phyloP scores from a whole-genome alignment of 2,113 vertebrate genomes.

The Pedionomus torquatus region DNA sequence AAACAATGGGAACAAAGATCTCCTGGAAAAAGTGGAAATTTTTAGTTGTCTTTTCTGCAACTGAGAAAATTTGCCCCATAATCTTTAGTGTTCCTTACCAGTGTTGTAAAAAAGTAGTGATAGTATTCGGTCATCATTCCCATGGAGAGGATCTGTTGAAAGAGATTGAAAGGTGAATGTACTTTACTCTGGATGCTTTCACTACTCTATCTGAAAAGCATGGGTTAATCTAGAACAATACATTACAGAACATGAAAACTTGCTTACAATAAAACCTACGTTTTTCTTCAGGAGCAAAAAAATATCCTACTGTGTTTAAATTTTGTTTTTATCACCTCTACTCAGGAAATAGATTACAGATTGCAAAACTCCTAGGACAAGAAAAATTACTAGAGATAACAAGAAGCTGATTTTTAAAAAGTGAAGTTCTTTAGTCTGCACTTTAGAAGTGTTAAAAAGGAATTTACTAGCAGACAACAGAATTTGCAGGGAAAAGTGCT shows the following conservation, averaged over 20 bases:
- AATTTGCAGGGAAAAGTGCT: not conserved
- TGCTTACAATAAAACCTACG: not conserved
- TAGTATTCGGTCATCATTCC: slow-evolving; percentile 99
- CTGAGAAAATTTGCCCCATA: not conserved
- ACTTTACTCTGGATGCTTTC: not conserved
- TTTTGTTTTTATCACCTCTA: not conserved
- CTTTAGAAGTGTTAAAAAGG: not conserved
- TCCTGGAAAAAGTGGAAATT: not conserved
- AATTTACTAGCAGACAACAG: not conserved
- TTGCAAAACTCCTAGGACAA: not conserved
- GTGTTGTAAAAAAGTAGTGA: slow-evolving; percentile 97
- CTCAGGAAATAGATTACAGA: not conserved
- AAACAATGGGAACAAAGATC: not conserved
- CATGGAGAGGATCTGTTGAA: slow-evolving; percentile 91
- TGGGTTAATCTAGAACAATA: not conserved
- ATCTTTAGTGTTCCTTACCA: slow-evolving; percentile 81
- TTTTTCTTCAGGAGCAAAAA: not conserved
- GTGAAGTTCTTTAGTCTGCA: not conserved
- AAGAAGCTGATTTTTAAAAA: not conserved
- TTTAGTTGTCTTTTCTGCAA: not conserved
- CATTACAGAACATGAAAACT: not conserved
- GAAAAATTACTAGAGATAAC: not conserved
- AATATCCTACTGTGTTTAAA: not conserved
- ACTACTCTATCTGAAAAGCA: not conserved
- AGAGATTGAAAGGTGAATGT: not conserved